These are phyloP conservation scores for Pammene aurita DNA, from an alignment of 2,888 invertebrate species.

Conservation along the genomic window DNA sequence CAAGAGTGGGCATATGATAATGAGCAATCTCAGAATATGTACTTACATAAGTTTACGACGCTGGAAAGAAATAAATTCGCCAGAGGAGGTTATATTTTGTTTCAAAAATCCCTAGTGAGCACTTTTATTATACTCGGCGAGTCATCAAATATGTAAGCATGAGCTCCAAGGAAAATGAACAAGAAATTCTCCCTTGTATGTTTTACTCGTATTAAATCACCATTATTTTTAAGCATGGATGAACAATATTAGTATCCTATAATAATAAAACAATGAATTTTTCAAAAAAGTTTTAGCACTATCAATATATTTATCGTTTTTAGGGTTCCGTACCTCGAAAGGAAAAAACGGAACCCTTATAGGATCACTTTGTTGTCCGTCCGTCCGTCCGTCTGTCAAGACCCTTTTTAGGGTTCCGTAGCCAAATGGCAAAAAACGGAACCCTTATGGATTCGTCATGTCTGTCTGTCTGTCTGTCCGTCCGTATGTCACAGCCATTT, in stretches of 20 bases:
- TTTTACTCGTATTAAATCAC: constrained; percentile 28
- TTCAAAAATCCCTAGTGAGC: constrained; percentile 44
- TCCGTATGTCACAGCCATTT: too few species aligned
- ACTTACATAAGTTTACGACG: constrained; percentile 34
- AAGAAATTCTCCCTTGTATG: constrained; percentile 25
- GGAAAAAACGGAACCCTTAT: too few species aligned
- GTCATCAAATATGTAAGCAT: constrained; percentile 45
- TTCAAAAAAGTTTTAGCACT: not conserved
- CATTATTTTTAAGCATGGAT: constrained; percentile 13
- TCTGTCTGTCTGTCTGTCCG: too few species aligned
- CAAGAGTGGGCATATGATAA: too few species aligned
- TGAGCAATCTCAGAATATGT: constrained; percentile 7
- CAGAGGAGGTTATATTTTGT: constrained; percentile 44
- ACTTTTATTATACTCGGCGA: constrained; percentile 44
- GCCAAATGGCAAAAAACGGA: too few species aligned
- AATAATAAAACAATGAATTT: not conserved
- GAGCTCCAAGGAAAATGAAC: constrained; percentile 35
- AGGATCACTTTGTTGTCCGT: too few species aligned
- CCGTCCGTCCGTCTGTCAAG: too few species aligned
- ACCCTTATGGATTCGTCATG: too few species aligned
- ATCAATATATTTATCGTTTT: too few species aligned
- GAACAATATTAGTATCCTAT: not conserved
- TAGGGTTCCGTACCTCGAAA: too few species aligned
- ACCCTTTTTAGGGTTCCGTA: too few species aligned
- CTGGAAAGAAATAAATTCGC: constrained; percentile 34